Evolutionary conservation across 2,888 invertebrate genomes (phyloP).

Genomic region (Exocentrus adspersus): DNA sequence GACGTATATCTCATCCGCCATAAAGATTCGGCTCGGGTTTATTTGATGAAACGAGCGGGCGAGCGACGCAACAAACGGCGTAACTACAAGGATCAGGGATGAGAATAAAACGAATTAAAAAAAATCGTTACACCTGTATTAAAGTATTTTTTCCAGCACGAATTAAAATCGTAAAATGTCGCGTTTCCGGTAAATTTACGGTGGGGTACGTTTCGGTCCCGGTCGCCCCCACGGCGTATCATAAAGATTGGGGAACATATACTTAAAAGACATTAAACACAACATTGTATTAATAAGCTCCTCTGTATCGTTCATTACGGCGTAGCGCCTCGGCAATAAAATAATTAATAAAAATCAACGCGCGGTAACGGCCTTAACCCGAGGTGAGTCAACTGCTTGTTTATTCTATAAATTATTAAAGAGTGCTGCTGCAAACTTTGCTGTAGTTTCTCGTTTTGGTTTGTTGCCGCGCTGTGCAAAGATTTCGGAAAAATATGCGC

Average conservation of each 20-base stretch:
- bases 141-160: no score
- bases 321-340: conserved; percentile 16
- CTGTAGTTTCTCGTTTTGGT: conserved; percentile 8
- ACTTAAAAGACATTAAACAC: conserved; percentile 24
- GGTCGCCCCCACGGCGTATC: conserved; percentile 5
- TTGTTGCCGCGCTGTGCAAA: no score
- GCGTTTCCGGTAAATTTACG: no score
- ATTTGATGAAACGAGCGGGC: neutral
- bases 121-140: no score
- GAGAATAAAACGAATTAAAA: no score
- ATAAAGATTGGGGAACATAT: conserved; percentile 25
- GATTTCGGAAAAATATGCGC: no score
- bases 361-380: conserved; percentile 7
- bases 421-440: no score
- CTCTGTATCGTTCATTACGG: conserved; percentile 13
- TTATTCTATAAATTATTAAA: conserved; percentile 23
- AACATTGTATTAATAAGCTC: conserved; percentile 30
- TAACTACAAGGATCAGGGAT: no score
- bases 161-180: no score
- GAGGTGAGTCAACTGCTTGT: conserved; percentile 8
- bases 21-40: conserved; percentile 18
- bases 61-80: neutral
- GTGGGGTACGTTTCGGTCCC: neutral
- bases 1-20: conserved; percentile 11
- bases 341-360: conserved; percentile 26